A percentile compares a stretch with the other conserved stretches of the same genome.
Conservation (phyloP, 2,797 vertebrate genomes). For the Paratrypauchen microcephalus region DNA sequence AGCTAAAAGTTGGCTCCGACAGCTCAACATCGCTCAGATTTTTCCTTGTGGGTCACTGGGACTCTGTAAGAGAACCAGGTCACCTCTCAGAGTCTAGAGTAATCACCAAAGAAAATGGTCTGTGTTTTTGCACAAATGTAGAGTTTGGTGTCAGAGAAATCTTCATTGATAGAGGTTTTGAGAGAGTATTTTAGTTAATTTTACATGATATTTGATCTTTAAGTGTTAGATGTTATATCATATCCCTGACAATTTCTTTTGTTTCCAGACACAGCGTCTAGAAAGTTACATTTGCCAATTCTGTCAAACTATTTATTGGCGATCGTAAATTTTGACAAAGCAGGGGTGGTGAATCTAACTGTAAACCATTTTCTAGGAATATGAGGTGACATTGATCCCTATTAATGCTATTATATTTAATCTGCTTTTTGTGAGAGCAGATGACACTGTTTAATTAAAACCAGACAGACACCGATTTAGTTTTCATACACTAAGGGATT, state of each 20-base stretch:
- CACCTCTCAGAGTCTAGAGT: constrained; percentile 26
- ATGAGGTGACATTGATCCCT: no score
- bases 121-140: constrained; percentile 8
- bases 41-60: constrained; percentile 46
- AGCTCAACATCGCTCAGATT: constrained; percentile 29
- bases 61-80: constrained; percentile 37
- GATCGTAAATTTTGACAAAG: neutral
- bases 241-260: no score
- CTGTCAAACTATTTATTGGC: neutral
- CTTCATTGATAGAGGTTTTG: neutral
- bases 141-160: constrained; percentile 20
- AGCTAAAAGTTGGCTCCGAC: constrained; percentile 21
- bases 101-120: constrained; percentile 13
- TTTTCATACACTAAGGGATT: neutral
- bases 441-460: neutral
- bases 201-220: no score
- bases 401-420: no score
- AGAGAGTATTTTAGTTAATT: no score
- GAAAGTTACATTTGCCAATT: neutral
- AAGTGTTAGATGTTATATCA: no score
- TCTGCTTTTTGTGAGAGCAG: neutral
- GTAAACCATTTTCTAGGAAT: neutral
- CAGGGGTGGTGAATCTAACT: neutral
- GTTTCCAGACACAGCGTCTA: no score
- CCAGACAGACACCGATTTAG: neutral